Base-by-base conservation (phyloP, 2,797 vertebrate genomes). In the Spea hammondii region DNA sequence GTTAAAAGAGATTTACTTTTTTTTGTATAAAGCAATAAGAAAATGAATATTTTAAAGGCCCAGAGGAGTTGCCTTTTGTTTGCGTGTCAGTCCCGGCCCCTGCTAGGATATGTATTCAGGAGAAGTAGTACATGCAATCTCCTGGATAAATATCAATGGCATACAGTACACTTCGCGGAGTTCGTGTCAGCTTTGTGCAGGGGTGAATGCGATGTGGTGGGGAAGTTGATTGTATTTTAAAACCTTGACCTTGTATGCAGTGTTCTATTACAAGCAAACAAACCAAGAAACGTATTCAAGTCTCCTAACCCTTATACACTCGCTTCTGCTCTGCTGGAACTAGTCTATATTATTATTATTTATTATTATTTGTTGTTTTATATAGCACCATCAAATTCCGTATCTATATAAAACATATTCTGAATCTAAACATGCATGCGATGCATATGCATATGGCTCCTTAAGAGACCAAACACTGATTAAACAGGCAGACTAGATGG, bases 41-140 rank as follows among this genome's bases (percentile, higher is more conserved):
- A 72, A 82, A 82, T 82, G 73, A 82, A 82, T 82, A 82, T 82
- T 82, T 82, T 65, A 82, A 77, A 82, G 78, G 74, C 80, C 69
- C 80, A 60, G 65, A 75, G 60, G 80, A 82, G 65, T 12, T 45
- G 11, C 12, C 70, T 53, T 72, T 82, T 82, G 79, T 82, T 77
- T 82, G 80, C 80, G 65, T 70, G 80, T 72, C 79, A 77, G 53
- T 53, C 64, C 53, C 79, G 62, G 79, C 70, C 48, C 60, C 51
- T 53, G 54, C 62, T 62, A 66, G 79, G 53, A 77, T 46, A 62
- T 44, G 10, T 49, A 55, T 47, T 13, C 55, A 46, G 53, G 65
- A 55, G 54, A 55, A 72, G 74, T 70, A 8, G 65, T 74, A 62
- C 53, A 68, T 78, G 70, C 80, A 82, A 82, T 77, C 66, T 82